Conservation (phyloP, 2,888 invertebrate genomes). For the Andricus quercusramuli region DNA sequence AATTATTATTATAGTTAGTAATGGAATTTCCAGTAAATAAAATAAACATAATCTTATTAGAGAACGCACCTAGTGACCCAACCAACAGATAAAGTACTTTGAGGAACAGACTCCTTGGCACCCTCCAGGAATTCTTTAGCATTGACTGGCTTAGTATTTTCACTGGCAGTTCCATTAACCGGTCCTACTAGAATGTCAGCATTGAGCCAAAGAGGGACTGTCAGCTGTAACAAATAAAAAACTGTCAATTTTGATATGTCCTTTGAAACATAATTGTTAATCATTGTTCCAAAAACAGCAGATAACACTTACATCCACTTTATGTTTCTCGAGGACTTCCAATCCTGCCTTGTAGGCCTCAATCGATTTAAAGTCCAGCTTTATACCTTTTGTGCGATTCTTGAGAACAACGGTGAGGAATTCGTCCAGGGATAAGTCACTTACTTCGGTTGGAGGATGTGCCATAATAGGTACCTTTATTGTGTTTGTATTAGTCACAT, state of each 20-base stretch:
- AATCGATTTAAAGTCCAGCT: slow-evolving; percentile 92
- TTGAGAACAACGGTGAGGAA: slow-evolving; percentile 84
- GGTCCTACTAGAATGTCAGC: slow-evolving; percentile 92
- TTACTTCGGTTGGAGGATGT: slow-evolving; percentile 87
- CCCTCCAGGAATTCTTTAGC: slow-evolving; percentile 83
- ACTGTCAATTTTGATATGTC: neutral
- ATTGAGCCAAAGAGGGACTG: slow-evolving; percentile 91
- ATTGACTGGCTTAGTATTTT: slow-evolving; percentile 82
- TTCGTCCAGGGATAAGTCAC: slow-evolving; percentile 87
- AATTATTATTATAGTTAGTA: no score
- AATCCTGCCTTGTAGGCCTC: slow-evolving; percentile 85
- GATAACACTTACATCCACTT: slow-evolving; percentile 74
- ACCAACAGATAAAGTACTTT: slow-evolving; percentile 88
- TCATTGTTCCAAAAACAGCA: neutral
- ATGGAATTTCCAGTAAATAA: no score
- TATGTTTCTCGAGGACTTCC: slow-evolving; percentile 75
- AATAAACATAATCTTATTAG: neutral
- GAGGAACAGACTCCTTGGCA: slow-evolving; percentile 81
- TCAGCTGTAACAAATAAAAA: slow-evolving; percentile 79
- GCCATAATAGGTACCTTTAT: slow-evolving; percentile 88
- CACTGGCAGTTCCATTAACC: slow-evolving; percentile 79
- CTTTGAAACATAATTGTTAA: neutral
- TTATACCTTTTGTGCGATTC: slow-evolving; percentile 86
- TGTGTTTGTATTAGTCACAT: slow-evolving; percentile 71
- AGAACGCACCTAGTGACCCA: slow-evolving; percentile 87